Evolutionary conservation across 2,797 vertebrate species (phyloP), one percentile per base, ranked within the genome.

Genomic region (Sphenopsis melanotis): DNA sequence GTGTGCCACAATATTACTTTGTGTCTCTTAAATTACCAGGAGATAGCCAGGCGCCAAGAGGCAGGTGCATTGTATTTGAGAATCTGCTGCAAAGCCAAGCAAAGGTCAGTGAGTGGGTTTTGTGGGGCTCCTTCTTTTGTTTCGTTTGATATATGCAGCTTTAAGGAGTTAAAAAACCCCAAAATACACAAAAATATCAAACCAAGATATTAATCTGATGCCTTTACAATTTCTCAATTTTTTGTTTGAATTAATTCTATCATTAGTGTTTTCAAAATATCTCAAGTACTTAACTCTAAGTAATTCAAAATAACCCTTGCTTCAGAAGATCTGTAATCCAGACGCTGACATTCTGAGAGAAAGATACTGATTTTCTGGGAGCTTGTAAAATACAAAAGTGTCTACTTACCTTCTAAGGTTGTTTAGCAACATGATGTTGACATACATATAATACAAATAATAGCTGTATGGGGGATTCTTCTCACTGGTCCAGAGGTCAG

Each of bases 391-490:
- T 15, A 87, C 47, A 22, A 92, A 66, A 82, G 22, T n/a, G 2
- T 42, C 56, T 94, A 95, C 97, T 84, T 97, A 99, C 99, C 98
- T 99, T 97, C 99, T 98, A 87, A 99, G 98, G 97, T 99, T 99
- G 98, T 99, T 99, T 77, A 99, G 98, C 96, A 99, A 98, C 99
- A 99, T 99, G 97, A 99, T 98, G 98, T 99, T 99, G 96, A 98
- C 98, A 3, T 99, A 99, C 99, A 99, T 99, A 78, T 99, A 99
- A 96, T 99, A 99, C 87, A 99, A 97, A 96, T 99, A 99, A 97
- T 99, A 99, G 83, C 98, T 99, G 90, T 99, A 99, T 0, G 99
- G 99, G 1, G 99, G 99, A 97, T 99, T 99, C 82, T 99, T 98
- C 23, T 99, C 98, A 4, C 96, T 96, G 63, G 98, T 99, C 99